A percentile compares a stretch with the other conserved stretches of the same genome.
Evolutionary conservation across 2,888 invertebrate species (phyloP).

Genomic region (Drosophila austrosaltans): DNA sequence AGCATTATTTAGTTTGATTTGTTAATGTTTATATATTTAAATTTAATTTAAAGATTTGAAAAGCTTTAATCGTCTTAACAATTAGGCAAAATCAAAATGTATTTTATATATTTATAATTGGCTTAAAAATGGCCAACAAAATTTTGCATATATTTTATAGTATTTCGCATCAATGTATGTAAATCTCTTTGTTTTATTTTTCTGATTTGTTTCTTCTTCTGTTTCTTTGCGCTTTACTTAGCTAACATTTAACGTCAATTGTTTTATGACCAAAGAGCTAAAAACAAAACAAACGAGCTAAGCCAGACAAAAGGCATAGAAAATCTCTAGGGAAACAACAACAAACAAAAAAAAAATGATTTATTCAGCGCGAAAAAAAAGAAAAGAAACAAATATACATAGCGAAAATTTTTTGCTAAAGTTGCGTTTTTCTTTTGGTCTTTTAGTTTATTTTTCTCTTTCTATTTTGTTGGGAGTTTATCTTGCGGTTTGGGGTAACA

Average conservation of each 20-base stretch:
- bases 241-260: conserved; percentile 74
- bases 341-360: conserved; percentile 54
- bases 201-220: conserved; percentile 28
- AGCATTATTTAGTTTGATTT: not conserved
- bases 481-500: conserved; percentile 56
- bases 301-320: conserved; percentile 53
- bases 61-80: conserved; percentile 1
- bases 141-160: conserved; percentile 23
- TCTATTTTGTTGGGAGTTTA: conserved; percentile 57
- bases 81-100: not conserved
- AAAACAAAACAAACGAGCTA: conserved; percentile 36
- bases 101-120: too few relatives aligned
- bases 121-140: conserved; percentile 51
- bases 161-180: not conserved
- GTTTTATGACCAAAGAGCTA: conserved; percentile 59
- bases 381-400: conserved; percentile 36
- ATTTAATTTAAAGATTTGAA: not conserved
- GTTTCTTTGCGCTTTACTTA: conserved; percentile 47
- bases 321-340: conserved; percentile 15
- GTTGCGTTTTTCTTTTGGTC: conserved; percentile 68
- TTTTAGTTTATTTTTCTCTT: conserved; percentile 6
- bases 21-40: not conserved
- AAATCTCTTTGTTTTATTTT: not conserved
- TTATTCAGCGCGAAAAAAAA: conserved; percentile 61
- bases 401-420: conserved; percentile 73